Evolutionary conservation across 2,888 invertebrate genomes (phyloP).

Genomic region (Caenorhabditis sp.): DNA sequence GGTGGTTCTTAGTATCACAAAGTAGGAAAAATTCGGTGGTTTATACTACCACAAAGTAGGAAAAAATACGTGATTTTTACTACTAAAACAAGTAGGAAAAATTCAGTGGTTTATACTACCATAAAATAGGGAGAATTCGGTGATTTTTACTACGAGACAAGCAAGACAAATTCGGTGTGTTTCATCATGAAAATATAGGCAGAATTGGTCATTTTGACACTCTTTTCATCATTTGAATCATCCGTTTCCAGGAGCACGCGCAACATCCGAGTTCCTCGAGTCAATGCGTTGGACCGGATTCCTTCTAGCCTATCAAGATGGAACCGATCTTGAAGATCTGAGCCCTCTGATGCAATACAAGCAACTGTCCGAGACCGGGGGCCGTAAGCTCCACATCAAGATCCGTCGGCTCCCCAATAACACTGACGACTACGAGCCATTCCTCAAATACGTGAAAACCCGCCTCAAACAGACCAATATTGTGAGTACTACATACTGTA

Average conservation of each 20-base stretch:
- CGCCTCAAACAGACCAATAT: conserved; percentile 64
- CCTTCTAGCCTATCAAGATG: conserved; percentile 53
- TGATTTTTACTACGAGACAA: too few species aligned
- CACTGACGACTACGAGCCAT: conserved; percentile 59
- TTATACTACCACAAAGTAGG: too few species aligned
- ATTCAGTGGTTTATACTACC: too few species aligned
- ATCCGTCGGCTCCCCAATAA: conserved; percentile 55
- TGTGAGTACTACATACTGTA: conserved; percentile 34
- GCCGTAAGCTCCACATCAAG: conserved; percentile 38
- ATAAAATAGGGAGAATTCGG: too few species aligned
- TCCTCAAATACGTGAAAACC: conserved; percentile 64
- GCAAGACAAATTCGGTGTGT: too few species aligned
- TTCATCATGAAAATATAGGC: too few species aligned
- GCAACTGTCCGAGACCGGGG: conserved; percentile 34
- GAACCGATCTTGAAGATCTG: conserved; percentile 49
- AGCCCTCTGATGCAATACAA: conserved; percentile 49
- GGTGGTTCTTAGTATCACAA: too few species aligned
- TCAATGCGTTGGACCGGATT: conserved; percentile 54
- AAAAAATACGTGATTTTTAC: too few species aligned
- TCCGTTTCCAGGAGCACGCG: conserved; percentile 22
- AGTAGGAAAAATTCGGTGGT: too few species aligned
- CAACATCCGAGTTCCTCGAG: conserved; percentile 57
- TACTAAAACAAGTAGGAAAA: too few species aligned
- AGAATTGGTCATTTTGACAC: too few species aligned
- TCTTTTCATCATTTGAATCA: too few species aligned